phyloP scores from a whole-genome alignment of 2,113 vertebrate genomes.

The Collichthys lucidus region DNA sequence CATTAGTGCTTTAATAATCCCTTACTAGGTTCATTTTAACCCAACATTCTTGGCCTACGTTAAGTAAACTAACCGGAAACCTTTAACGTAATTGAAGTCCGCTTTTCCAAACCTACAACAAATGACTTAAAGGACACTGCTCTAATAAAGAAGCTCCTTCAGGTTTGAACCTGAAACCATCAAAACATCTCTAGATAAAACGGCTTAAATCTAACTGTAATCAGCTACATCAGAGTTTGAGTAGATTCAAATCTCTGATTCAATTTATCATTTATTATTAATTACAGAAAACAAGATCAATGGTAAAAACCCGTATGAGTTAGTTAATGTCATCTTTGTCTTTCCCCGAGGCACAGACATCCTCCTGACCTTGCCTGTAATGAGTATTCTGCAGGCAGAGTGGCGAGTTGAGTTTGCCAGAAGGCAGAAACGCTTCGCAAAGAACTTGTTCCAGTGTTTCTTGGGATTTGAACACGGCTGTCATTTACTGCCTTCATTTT shows the following conservation, averaged over 20 bases:
- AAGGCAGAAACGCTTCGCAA: slow-evolving; percentile 5
- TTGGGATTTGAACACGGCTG: too few relatives aligned
- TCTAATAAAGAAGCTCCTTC: neutral
- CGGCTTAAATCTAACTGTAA: too few relatives aligned
- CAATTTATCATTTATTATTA: neutral
- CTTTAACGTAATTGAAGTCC: neutral
- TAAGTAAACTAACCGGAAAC: neutral
- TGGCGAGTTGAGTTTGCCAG: neutral
- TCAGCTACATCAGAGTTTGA: neutral
- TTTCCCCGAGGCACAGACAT: neutral
- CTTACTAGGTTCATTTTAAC: too few relatives aligned
- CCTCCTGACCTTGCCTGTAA: slow-evolving; percentile 5
- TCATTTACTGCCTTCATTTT: too few relatives aligned
- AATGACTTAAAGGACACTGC: neutral
- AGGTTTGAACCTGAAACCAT: neutral
- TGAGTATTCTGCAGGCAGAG: neutral
- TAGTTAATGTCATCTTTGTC: neutral
- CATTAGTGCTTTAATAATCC: too few relatives aligned
- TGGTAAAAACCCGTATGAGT: neutral
- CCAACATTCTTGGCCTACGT: too few relatives aligned
- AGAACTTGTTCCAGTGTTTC: too few relatives aligned
- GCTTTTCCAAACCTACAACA: neutral
- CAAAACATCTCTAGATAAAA: too few relatives aligned
- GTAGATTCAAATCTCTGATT: slow-evolving; percentile 9
- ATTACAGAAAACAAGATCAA: neutral